These are phyloP conservation scores for Drosophila mimica DNA, from an alignment of 2,888 invertebrate species.

Conservation along the genomic window DNA sequence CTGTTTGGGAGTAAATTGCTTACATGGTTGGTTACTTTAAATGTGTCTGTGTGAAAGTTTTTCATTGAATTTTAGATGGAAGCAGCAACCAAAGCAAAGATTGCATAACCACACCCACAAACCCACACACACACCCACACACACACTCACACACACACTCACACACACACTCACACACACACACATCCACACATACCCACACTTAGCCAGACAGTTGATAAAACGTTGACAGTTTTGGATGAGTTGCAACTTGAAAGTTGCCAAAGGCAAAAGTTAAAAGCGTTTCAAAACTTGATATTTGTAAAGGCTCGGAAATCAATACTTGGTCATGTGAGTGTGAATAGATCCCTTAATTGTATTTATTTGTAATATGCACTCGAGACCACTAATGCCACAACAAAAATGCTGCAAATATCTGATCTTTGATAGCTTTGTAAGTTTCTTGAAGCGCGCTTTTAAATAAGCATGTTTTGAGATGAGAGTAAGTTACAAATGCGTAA, in stretches of 20 bases:
- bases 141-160: neutral
- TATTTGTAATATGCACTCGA: conserved; percentile 44
- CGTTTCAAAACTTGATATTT: conserved; percentile 45
- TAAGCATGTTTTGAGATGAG: neutral
- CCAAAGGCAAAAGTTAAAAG: conserved; percentile 61
- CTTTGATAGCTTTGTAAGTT: conserved; percentile 5
- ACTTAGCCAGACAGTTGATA: conserved; percentile 59
- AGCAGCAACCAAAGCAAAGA: conserved; percentile 43
- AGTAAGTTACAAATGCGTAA: neutral
- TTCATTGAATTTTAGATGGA: conserved; percentile 69
- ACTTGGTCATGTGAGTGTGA: conserved; percentile 50
- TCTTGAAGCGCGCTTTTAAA: neutral
- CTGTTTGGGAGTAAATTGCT: conserved; percentile 27
- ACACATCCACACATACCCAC: neutral
- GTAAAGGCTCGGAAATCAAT: conserved; percentile 47
- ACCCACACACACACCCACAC: neutral
- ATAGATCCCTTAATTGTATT: conserved; percentile 56
- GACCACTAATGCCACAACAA: conserved; percentile 1
- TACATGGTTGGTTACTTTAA: conserved; percentile 53
- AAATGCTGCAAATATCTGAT: neutral
- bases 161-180: neutral
- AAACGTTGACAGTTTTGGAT: conserved; percentile 76
- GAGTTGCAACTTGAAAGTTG: conserved; percentile 50
- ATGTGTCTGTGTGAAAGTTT: conserved; percentile 62
- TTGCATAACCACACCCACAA: conserved; percentile 48